These are phyloP conservation scores for Silurus aristotelis DNA, from an alignment of 2,797 vertebrate species.

Conservation along the genomic window DNA sequence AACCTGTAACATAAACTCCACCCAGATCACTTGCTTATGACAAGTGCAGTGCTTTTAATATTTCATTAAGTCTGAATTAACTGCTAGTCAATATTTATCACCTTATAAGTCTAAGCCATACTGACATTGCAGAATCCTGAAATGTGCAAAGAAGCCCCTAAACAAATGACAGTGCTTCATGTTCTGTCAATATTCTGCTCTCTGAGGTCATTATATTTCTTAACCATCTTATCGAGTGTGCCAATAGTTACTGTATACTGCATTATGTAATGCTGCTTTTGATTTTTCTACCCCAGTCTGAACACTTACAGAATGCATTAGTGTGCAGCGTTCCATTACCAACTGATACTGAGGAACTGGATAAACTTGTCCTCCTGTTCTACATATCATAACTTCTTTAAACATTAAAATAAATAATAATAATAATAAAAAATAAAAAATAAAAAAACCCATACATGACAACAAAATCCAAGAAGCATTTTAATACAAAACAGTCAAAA, in stretches of 20 bases:
- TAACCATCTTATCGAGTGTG: neutral
- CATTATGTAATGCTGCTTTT: neutral
- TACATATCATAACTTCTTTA: neutral
- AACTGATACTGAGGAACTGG: neutral
- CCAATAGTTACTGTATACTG: neutral
- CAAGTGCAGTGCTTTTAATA: neutral
- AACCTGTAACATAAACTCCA: slow-evolving; percentile 28
- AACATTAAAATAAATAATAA: too few species aligned
- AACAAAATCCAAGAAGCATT: slow-evolving; percentile 18
- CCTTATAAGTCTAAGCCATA: neutral
- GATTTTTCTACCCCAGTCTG: neutral
- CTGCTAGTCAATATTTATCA: neutral
- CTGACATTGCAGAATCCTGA: neutral
- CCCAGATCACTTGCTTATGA: neutral
- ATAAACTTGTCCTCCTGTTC: slow-evolving; percentile 22
- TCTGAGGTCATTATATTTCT: neutral
- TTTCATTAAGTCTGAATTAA: neutral
- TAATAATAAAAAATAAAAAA: too few species aligned
- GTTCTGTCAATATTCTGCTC: neutral
- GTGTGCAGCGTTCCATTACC: neutral
- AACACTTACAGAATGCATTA: neutral
- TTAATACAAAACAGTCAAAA: slow-evolving; percentile 44
- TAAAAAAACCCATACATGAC: neutral
- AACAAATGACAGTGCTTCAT: neutral
- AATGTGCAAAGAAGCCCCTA: neutral